Percentiles rank a stretch among this genome's conserved stretches.
phyloP scores from a whole-genome alignment of 2,888 invertebrate species.

The Meganola albula region DNA sequence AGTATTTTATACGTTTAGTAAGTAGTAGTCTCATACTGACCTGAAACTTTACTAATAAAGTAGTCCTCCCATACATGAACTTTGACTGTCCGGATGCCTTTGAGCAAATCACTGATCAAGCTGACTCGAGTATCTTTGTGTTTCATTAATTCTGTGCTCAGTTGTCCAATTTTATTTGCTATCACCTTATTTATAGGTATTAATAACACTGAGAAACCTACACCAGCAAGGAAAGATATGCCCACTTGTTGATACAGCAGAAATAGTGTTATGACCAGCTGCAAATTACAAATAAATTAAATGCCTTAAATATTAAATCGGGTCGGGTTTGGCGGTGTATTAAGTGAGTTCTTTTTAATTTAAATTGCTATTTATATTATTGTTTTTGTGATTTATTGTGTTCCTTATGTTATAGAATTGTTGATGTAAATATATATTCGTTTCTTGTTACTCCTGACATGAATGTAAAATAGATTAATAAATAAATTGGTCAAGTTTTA shows the following conservation, averaged over 20 bases:
- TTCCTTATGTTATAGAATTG: no score
- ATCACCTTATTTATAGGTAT: constrained; percentile 95
- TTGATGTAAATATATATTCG: no score
- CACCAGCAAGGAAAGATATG: constrained; percentile 92
- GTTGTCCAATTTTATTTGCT: constrained; percentile 90
- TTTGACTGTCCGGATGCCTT: constrained; percentile 93
- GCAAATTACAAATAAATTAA: no score
- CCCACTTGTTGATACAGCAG: constrained; percentile 93
- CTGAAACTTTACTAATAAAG: constrained; percentile 83
- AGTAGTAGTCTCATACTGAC: constrained; percentile 50
- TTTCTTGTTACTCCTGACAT: no score
- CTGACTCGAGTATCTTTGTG: constrained; percentile 94
- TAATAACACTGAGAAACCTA: constrained; percentile 89
- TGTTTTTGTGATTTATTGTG: no score
- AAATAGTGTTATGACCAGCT: constrained; percentile 88
- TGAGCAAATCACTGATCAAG: constrained; percentile 90
- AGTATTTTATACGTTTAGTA: no score
- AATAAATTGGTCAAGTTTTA: no score
- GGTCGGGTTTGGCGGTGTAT: no score
- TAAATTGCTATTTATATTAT: no score
- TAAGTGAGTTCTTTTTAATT: no score
- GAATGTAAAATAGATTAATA: no score
- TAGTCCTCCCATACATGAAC: constrained; percentile 95
- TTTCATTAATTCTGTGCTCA: constrained; percentile 92
- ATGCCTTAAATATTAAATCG: no score